Conservation (phyloP, 2,888 invertebrate genomes). For the Drosophila fungiperda region DNA sequence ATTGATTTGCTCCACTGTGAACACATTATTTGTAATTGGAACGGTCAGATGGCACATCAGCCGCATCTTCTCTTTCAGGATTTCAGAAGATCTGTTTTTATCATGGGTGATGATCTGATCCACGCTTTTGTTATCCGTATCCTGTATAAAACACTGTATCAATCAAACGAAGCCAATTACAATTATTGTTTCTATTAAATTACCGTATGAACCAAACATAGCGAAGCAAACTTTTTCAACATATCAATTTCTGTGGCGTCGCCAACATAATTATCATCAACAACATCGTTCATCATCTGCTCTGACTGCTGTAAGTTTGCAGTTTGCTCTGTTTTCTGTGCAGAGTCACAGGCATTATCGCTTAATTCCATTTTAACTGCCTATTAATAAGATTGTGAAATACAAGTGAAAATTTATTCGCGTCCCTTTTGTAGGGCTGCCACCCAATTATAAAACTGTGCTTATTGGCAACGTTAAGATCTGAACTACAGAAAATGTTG, state of each 20-base stretch:
- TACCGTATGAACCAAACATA: constrained; percentile 7
- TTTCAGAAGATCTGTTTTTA: neutral
- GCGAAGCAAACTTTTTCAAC: neutral
- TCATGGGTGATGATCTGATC: fast-evolving
- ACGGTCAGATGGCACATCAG: constrained; percentile 2
- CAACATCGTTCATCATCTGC: neutral
- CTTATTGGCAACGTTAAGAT: neutral
- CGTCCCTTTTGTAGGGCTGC: neutral
- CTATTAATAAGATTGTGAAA: neutral
- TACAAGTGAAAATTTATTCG: too few relatives aligned
- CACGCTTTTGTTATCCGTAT: neutral
- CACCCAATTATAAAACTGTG: neutral
- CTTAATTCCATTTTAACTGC: neutral
- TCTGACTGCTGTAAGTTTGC: neutral
- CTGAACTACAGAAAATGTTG: neutral
- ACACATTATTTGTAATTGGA: neutral
- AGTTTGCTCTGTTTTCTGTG: too few relatives aligned
- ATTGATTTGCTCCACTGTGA: neutral
- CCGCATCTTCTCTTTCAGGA: constrained; percentile 14
- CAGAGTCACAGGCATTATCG: constrained; percentile 14
- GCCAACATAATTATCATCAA: neutral
- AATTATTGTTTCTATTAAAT: neutral
- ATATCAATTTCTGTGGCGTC: neutral
- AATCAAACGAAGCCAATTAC: neutral
- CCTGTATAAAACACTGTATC: constrained; percentile 5